Evolutionary conservation across 2,888 invertebrate species (phyloP).

Genomic region (Andrena praecox): DNA sequence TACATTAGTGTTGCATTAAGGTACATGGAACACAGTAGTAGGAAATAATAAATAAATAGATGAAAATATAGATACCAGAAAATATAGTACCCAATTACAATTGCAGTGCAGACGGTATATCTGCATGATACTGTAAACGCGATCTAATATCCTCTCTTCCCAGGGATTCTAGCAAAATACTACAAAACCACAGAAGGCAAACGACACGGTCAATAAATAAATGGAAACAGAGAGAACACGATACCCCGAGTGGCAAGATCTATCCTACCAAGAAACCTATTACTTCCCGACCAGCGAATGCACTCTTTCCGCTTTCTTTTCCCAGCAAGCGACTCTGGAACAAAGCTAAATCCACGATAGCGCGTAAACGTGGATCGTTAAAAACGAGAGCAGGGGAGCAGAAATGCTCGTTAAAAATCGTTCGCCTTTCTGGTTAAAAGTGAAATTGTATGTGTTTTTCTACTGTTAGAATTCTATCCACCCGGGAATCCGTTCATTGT

Average conservation of each 20-base stretch:
- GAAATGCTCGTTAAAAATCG: slow-evolving; percentile 1
- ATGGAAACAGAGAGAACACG: background rate
- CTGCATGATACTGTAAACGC: too few species aligned
- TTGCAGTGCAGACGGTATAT: too few species aligned
- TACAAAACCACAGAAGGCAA: background rate
- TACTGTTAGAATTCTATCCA: too few species aligned
- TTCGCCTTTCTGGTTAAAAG: slow-evolving; percentile 17
- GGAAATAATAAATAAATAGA: too few species aligned
- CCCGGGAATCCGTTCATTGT: too few species aligned
- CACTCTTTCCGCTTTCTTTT: slow-evolving; percentile 19
- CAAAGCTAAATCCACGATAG: background rate
- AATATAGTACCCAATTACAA: too few species aligned
- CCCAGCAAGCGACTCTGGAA: slow-evolving; percentile 14
- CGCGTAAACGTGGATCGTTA: slow-evolving; percentile 26
- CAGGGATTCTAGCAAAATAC: too few species aligned
- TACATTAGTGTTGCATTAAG: too few species aligned
- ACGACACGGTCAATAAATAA: background rate
- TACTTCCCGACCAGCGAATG: background rate
- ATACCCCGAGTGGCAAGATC: background rate
- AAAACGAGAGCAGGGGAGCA: slow-evolving; percentile 2
- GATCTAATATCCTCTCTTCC: too few species aligned
- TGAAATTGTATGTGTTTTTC: slow-evolving; percentile 4
- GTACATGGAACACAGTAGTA: too few species aligned
- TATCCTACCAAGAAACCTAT: slow-evolving; percentile 10
- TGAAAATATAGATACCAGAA: too few species aligned